Evolutionary conservation across 2,888 invertebrate species (phyloP).

Genomic region (Lysandra coridon): DNA sequence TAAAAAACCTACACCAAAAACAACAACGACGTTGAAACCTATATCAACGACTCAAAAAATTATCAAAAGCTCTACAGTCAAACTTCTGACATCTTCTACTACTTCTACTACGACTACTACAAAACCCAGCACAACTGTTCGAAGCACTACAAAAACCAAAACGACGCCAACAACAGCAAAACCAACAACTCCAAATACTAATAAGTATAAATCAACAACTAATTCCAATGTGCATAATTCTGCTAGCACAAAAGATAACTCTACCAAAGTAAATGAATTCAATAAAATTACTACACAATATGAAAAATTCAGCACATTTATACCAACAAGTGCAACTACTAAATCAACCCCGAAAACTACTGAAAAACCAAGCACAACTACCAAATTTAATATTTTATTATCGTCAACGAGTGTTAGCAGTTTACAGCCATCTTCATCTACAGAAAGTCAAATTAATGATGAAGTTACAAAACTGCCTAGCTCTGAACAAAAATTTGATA

Average conservation of each 20-base stretch:
- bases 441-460: conserved; percentile 20
- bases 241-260: conserved; percentile 30
- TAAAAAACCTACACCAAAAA: conserved; percentile 36
- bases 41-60: conserved; percentile 36
- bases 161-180: conserved; percentile 11
- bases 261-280: conserved; percentile 37
- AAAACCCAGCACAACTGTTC: not conserved
- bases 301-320: conserved; percentile 62
- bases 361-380: conserved; percentile 45
- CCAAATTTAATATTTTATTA: conserved; percentile 44
- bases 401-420: conserved; percentile 42
- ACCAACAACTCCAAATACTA: not conserved
- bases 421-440: conserved; percentile 31
- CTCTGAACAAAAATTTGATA: conserved; percentile 51
- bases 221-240: conserved; percentile 8
- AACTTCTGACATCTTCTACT: not conserved
- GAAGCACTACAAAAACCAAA: conserved; percentile 11
- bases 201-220: conserved; percentile 17
- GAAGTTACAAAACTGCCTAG: conserved; percentile 38
- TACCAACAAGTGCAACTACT: conserved; percentile 58
- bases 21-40: conserved; percentile 38
- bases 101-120: conserved; percentile 6
- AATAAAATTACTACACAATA: conserved; percentile 40
- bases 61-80: not conserved
- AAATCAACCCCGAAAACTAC: conserved; percentile 58